These are phyloP conservation scores for Ernsta delagoae DNA, from an alignment of 2,888 invertebrate species.

Conservation along the genomic window DNA sequence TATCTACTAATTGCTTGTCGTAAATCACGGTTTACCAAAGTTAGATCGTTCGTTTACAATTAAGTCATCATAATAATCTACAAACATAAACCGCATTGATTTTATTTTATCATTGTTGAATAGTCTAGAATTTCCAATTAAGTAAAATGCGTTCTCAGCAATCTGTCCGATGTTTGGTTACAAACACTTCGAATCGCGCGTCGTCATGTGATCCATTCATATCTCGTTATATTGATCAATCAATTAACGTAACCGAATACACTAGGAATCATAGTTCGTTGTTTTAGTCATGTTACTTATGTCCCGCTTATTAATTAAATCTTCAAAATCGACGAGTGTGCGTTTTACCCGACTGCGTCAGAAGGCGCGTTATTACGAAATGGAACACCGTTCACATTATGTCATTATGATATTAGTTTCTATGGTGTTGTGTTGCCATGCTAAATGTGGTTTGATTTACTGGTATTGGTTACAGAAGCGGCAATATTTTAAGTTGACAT, in stretches of 20 bases:
- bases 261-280: constrained; percentile 4
- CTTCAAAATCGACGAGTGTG: no score
- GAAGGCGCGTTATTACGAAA: not conserved
- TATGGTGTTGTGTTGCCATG: constrained; percentile 9
- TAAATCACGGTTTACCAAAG: not conserved
- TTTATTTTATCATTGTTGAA: not conserved
- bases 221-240: constrained; percentile 24
- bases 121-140: no score
- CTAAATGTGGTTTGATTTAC: constrained; percentile 24
- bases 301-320: not conserved
- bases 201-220: constrained; percentile 16
- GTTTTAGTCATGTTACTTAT: not conserved
- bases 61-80: not conserved
- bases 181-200: constrained; percentile 4
- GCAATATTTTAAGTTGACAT: constrained; percentile 4
- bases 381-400: constrained; percentile 13
- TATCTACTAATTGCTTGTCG: not conserved
- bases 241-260: constrained; percentile 23
- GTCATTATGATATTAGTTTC: constrained; percentile 15
- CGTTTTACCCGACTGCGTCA: no score
- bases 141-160: no score
- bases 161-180: no score
- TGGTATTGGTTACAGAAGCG: constrained; percentile 26
- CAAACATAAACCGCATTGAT: not conserved
- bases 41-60: no score